phyloP scores from a whole-genome alignment of 1,140 invertebrate genomes.

The Acromyrmex heyeri region DNA sequence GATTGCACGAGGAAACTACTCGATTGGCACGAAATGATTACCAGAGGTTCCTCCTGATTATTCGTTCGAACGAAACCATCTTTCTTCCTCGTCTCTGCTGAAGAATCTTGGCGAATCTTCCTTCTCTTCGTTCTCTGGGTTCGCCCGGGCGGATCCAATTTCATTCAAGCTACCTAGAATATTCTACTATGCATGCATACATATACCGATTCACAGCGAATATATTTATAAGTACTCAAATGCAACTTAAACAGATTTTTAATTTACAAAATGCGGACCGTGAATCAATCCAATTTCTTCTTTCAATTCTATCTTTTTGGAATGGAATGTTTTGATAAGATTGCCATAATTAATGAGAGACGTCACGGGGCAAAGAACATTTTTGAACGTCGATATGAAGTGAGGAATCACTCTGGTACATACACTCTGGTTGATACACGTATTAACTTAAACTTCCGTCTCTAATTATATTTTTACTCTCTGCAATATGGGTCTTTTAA shows the following conservation, averaged over 20 bases:
- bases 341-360: background rate
- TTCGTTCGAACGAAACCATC: slow-evolving; percentile 58
- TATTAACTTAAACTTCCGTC: background rate
- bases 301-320: slow-evolving; percentile 9
- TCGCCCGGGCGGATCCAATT: slow-evolving; percentile 70
- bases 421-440: background rate
- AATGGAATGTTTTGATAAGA: background rate
- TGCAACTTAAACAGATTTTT: slow-evolving; percentile 66
- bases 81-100: slow-evolving; percentile 45
- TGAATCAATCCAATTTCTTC: slow-evolving; percentile 23
- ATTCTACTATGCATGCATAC: background rate
- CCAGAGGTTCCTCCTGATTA: slow-evolving; percentile 57
- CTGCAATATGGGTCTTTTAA: no score
- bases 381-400: background rate
- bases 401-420: background rate
- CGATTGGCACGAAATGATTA: slow-evolving; percentile 65
- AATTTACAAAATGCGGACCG: slow-evolving; percentile 71
- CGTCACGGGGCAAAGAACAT: background rate
- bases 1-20: slow-evolving; percentile 57
- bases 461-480: no score
- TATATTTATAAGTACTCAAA: slow-evolving; percentile 70
- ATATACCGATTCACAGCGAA: background rate
- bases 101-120: slow-evolving; percentile 25
- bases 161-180: slow-evolving; percentile 56
- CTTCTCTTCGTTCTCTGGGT: slow-evolving; percentile 16